phyloP scores from a whole-genome alignment of 2,888 invertebrate genomes.

The Parascotia fuliginaria region DNA sequence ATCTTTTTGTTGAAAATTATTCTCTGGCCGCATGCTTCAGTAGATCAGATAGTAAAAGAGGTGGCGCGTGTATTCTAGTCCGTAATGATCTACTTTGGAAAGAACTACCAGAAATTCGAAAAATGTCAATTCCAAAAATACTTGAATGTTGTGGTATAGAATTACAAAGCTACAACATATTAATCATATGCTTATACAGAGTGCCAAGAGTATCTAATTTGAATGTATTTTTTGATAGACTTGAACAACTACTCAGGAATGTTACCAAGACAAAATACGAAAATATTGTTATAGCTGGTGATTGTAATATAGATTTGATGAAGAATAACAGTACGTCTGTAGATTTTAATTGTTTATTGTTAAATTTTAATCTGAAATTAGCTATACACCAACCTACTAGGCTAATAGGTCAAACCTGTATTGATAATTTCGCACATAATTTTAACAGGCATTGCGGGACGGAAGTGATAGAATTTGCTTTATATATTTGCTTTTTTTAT shows the following conservation, averaged over 20 bases:
- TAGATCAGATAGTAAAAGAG: too few species aligned
- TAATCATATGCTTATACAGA: too few species aligned
- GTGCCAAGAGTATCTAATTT: too few species aligned
- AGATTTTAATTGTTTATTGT: neutral
- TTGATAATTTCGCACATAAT: conserved; percentile 1
- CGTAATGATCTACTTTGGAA: too few species aligned
- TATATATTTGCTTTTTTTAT: neutral
- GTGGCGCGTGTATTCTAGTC: too few species aligned
- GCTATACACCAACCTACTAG: conserved; percentile 1
- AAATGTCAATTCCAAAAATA: too few species aligned
- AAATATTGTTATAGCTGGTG: neutral
- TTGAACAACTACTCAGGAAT: neutral
- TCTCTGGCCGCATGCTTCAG: too few species aligned
- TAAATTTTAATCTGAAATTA: neutral
- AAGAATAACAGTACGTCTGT: neutral
- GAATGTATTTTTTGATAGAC: neutral
- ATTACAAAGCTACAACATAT: neutral
- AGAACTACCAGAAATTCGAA: too few species aligned
- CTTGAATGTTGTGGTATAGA: too few species aligned
- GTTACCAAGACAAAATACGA: neutral
- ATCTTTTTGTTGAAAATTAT: too few species aligned
- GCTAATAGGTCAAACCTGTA: neutral
- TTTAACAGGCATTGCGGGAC: neutral
- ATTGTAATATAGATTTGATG: neutral
- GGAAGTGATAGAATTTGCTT: neutral